Conservation (phyloP, 2,113 vertebrate genomes). For the Epinephelus moara region DNA sequence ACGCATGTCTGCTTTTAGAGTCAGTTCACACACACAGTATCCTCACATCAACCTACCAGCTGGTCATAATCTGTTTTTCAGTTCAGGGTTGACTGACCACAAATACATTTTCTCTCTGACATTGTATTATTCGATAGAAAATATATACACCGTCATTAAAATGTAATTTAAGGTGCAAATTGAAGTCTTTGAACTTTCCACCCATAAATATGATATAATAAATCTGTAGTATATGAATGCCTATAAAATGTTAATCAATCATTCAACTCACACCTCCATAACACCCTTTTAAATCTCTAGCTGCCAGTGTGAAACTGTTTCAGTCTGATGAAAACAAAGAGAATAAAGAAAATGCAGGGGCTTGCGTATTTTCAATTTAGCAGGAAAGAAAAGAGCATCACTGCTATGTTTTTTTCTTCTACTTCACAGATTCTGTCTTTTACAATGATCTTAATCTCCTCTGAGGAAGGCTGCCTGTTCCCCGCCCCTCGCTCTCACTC, state of each 20-base stretch:
- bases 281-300: conserved; percentile 47
- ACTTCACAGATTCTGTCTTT: conserved; percentile 48
- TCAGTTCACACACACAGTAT: conserved; percentile 77
- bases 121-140: conserved; percentile 28
- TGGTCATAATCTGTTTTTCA: conserved; percentile 73
- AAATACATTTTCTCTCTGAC: conserved; percentile 57
- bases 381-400: conserved; percentile 25
- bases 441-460: conserved; percentile 69
- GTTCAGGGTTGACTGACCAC: conserved; percentile 67
- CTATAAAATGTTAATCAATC: conserved; percentile 65
- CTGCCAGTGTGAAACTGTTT: conserved; percentile 46
- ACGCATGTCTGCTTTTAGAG: conserved; percentile 74
- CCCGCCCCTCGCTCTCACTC: conserved; percentile 51
- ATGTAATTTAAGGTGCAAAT: conserved; percentile 38
- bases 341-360: conserved; percentile 38
- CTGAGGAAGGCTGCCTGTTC: conserved; percentile 49
- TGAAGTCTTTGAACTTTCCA: conserved; percentile 34
- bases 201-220: conserved; percentile 46
- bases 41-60: conserved; percentile 73
- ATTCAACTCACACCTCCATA: conserved; percentile 50
- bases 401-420: neutral
- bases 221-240: conserved; percentile 50
- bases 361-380: conserved; percentile 53
- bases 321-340: conserved; percentile 53
- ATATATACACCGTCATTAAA: conserved; percentile 29